Conservation (phyloP, 2,113 vertebrate species). For the Pedetes capensis region DNA sequence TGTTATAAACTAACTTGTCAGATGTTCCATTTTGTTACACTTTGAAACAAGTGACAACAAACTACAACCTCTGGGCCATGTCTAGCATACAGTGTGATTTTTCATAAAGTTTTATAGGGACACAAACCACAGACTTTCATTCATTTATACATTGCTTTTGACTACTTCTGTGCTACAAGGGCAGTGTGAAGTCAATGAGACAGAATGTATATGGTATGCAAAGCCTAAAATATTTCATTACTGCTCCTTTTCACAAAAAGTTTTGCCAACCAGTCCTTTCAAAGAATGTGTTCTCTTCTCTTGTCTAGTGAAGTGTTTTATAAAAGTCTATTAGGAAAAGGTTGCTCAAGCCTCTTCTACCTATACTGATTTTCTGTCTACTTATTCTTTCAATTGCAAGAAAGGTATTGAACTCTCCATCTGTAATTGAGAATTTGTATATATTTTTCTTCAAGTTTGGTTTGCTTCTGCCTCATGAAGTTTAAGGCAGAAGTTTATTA, state of each 20-base stretch:
- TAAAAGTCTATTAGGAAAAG: neutral
- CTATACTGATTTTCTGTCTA: neutral
- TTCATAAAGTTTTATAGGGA: neutral
- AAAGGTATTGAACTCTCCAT: neutral
- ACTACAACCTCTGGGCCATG: neutral
- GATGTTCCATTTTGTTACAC: neutral
- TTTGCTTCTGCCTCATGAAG: neutral
- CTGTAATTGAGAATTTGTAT: neutral
- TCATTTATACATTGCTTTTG: neutral
- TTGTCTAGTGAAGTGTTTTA: neutral
- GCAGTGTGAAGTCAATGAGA: neutral
- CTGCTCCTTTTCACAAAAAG: neutral
- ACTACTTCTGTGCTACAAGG: neutral
- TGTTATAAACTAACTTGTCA: neutral
- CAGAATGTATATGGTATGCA: neutral
- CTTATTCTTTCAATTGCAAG: neutral
- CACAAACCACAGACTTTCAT: neutral
- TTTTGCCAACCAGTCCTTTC: neutral
- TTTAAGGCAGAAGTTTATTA: neutral
- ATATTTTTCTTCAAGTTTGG: neutral
- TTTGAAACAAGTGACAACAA: neutral
- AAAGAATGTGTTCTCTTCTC: neutral
- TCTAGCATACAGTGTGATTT: neutral
- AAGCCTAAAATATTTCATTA: neutral
- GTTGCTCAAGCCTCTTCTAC: neutral